Evolutionary conservation across 2,113 vertebrate genomes (phyloP), one percentile per base, ranked within the genome.

Genomic region (Coregonus clupeaformis): DNA sequence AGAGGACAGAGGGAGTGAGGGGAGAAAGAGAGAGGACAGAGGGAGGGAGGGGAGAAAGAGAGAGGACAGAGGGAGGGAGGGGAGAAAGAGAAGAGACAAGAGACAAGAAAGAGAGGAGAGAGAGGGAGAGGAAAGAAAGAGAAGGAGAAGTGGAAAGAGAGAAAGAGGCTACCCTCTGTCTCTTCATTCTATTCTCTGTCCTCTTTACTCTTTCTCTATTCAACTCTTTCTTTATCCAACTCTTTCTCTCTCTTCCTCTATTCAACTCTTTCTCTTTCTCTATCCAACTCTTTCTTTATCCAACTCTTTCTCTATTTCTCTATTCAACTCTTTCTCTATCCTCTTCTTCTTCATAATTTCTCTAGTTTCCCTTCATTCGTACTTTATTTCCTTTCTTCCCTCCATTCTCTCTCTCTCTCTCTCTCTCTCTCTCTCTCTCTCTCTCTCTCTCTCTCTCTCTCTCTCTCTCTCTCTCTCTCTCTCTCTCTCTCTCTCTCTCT

Each of bases 401-500:
- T 67, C n/a, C 22, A 24, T 49, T 36, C 42, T 66, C 67, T 42
- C 18, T 6, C 29, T 9, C 6, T 3, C 72, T 79, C 27, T 16
- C 63, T 32, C 74, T 77, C 72, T 79, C 77, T 80, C 69, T 77
- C 65, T 75, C 70, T 80, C 77, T 0, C 68, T 76, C 76, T 11
- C 77, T 79, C 73, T 84, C 84, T 80, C 76, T 66, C 77, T 80
- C 71, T 77, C 65, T 75, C 70, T 80, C 78, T 0, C 68, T 77
- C 77, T 2, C 77, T 79, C 73, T 84, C 84, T 78, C 76, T 16
- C 25, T 16, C 25, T 42, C 25, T 6, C 29, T 9, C 6, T 3
- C 72, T 79, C 27, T 16, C 63, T 32, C 74, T 77, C 72, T 79
- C 77, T 80, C 71, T 77, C 65, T 75, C 70, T 80, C 78, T 0